Percentiles rank a stretch among this genome's conserved stretches.
Evolutionary conservation across 2,888 invertebrate genomes (phyloP).

Genomic region (Neoascia interrupta): DNA sequence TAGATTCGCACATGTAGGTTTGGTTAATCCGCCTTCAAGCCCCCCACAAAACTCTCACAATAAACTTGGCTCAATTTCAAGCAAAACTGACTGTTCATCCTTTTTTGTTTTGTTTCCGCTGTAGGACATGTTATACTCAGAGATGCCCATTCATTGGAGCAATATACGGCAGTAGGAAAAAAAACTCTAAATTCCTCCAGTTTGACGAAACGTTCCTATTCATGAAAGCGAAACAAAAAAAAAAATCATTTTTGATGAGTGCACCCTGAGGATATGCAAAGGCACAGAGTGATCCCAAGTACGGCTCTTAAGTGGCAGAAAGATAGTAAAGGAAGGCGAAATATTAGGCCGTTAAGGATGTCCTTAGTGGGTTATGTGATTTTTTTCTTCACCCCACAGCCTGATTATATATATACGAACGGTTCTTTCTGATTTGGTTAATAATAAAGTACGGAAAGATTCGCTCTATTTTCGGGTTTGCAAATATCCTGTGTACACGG

Average conservation of each 20-base stretch:
- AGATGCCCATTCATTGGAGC: conserved; percentile 55
- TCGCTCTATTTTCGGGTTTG: too few relatives aligned
- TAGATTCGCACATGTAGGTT: background rate
- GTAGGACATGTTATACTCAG: conserved; percentile 36
- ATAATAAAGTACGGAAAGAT: conserved; percentile 28
- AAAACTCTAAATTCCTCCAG: background rate
- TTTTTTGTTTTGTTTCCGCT: conserved; percentile 40
- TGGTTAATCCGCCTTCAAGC: background rate
- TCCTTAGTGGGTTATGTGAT: conserved; percentile 44
- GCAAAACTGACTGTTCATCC: conserved; percentile 18
- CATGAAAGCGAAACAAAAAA: conserved; percentile 1
- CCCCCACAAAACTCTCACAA: background rate
- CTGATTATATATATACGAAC: conserved; percentile 1
- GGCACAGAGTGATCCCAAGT: conserved; percentile 27
- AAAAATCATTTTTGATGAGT: conserved; percentile 36
- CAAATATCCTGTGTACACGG: too few relatives aligned
- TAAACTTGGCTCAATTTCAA: conserved; percentile 45
- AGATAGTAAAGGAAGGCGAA: conserved; percentile 45
- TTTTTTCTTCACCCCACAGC: background rate
- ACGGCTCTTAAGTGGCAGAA: conserved; percentile 52
- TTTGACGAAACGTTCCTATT: conserved; percentile 23
- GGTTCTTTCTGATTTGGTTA: conserved; percentile 38
- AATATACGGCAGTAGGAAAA: conserved; percentile 37
- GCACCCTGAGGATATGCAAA: conserved; percentile 50
- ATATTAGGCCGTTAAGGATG: conserved; percentile 54